Conservation (phyloP, 1,140 invertebrate genomes). For the Rhagoletis pomonella region DNA sequence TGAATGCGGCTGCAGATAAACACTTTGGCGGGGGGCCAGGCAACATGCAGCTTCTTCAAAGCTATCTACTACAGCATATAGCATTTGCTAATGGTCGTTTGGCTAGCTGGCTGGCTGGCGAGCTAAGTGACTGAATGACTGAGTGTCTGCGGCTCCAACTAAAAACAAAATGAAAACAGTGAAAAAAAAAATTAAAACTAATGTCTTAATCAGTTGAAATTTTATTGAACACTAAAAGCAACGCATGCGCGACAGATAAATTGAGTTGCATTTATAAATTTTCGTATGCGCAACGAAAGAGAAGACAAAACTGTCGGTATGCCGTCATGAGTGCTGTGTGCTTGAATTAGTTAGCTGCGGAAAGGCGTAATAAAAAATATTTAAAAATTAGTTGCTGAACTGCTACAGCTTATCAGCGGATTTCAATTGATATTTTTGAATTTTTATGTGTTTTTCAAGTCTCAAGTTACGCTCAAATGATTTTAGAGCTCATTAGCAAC, state of each 20-base stretch:
- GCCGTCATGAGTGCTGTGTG: not conserved
- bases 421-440: not conserved
- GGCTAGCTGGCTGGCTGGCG: not conserved
- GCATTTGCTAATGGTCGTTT: conserved; percentile 14
- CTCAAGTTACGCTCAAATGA: conserved; percentile 12
- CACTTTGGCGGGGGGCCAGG: conserved; percentile 46
- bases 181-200: conserved; percentile 25
- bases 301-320: not conserved
- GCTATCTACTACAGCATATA: not conserved
- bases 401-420: not conserved
- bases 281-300: not conserved
- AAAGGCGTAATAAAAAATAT: not conserved
- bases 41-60: conserved; percentile 26
- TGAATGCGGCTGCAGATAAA: conserved; percentile 39
- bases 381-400: not conserved
- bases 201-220: conserved; percentile 46
- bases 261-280: conserved; percentile 29
- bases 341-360: not conserved
- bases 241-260: conserved; percentile 39
- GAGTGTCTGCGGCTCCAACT: not conserved
- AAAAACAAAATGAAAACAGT: not conserved
- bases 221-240: conserved; percentile 47
- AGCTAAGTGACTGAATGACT: not conserved
- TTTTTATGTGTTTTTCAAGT: not conserved
- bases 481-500: not conserved